Evolutionary conservation across 2,888 invertebrate species (phyloP).

Genomic region (Phyllotreta striolata): DNA sequence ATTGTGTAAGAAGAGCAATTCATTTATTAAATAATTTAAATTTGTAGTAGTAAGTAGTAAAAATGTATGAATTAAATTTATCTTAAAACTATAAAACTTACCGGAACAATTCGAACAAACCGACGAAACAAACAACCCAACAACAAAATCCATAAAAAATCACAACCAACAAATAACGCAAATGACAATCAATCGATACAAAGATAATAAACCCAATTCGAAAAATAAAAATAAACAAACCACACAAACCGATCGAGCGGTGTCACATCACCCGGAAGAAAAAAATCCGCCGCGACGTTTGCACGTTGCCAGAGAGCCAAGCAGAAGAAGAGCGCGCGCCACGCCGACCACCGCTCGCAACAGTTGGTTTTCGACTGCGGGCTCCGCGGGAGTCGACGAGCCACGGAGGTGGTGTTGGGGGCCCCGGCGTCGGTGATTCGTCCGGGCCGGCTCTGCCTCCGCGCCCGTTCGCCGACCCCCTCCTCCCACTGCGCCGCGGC

Average conservation of each 20-base stretch:
- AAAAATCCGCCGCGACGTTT: slow-evolving; percentile 14
- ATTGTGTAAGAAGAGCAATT: no score
- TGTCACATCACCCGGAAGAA: slow-evolving; percentile 49
- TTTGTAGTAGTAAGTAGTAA: background rate
- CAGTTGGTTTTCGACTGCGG: slow-evolving; percentile 51
- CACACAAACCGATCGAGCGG: slow-evolving; percentile 40
- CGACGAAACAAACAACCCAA: slow-evolving; percentile 20
- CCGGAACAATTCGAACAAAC: slow-evolving; percentile 18
- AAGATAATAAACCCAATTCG: slow-evolving; percentile 28
- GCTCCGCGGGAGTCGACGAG: slow-evolving; percentile 44
- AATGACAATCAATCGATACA: slow-evolving; percentile 26
- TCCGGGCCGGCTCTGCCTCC: slow-evolving; percentile 56
- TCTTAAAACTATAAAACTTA: slow-evolving; percentile 16
- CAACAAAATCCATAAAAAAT: background rate
- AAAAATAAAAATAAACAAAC: slow-evolving; percentile 43
- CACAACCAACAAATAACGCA: slow-evolving; percentile 14
- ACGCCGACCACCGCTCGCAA: slow-evolving; percentile 40
- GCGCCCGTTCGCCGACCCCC: slow-evolving; percentile 49
- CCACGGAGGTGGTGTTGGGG: slow-evolving; percentile 55
- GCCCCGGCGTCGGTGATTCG: slow-evolving; percentile 57
- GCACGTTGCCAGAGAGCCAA: slow-evolving; percentile 16
- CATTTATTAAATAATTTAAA: no score
- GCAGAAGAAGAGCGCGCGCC: no score
- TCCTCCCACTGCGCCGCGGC: slow-evolving; percentile 52
- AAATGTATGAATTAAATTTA: background rate